phyloP scores from a whole-genome alignment of 1,140 invertebrate genomes.

The Bursaphelenchus mucronatus region DNA sequence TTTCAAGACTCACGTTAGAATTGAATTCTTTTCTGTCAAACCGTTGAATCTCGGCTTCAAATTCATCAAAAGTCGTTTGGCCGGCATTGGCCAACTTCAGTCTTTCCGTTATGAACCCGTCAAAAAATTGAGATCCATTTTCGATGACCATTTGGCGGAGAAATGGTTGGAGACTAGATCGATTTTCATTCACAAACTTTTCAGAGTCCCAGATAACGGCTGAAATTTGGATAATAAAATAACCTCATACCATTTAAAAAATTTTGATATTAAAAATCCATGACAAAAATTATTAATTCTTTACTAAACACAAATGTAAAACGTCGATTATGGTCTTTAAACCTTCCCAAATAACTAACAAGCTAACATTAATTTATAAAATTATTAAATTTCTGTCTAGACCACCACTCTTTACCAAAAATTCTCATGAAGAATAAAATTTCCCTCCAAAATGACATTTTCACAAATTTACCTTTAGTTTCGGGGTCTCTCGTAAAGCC shows the following conservation, averaged over 20 bases:
- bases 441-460: not conserved
- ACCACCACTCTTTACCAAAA: not conserved
- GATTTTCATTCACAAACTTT: slow-evolving; percentile 12
- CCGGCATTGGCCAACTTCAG: not conserved
- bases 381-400: not conserved
- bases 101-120: slow-evolving; percentile 14
- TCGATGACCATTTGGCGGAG: slow-evolving; percentile 11
- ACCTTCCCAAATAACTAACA: not conserved
- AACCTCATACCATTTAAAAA: too few relatives aligned
- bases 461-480: slow-evolving; percentile 11
- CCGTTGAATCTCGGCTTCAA: slow-evolving; percentile 4
- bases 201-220: slow-evolving; percentile 12
- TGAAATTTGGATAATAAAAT: slow-evolving; percentile 6
- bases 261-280: slow-evolving; percentile 6
- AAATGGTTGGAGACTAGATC: not conserved
- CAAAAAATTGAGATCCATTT: slow-evolving; percentile 12
- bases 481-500: slow-evolving; percentile 5
- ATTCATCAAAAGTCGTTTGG: not conserved
- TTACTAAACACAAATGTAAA: not conserved
- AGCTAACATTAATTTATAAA: not conserved
- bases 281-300: too few relatives aligned
- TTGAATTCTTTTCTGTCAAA: slow-evolving; percentile 4
- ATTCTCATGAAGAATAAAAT: not conserved
- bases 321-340: not conserved
- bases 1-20: not conserved